A percentile compares a stretch with the other conserved stretches of the same genome.
Evolutionary conservation across 2,113 vertebrate genomes (phyloP).

Genomic region (Prochilodus magdalenae): DNA sequence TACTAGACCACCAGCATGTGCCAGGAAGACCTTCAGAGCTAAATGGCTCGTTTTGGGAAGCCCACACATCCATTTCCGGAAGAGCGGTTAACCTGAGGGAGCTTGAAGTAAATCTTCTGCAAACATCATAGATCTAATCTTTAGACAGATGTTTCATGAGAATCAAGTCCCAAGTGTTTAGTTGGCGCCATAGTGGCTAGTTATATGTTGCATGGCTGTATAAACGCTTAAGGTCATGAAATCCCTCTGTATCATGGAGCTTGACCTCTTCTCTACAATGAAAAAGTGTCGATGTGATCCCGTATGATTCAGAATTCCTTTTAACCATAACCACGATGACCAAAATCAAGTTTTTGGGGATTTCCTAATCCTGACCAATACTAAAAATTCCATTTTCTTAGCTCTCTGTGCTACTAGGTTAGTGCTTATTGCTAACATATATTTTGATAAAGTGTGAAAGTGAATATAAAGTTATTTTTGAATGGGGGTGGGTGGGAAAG

Average conservation of each 20-base stretch:
- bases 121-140: not conserved
- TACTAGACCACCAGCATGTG: not conserved
- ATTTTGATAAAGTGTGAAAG: conserved; percentile 58
- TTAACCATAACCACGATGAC: conserved; percentile 24
- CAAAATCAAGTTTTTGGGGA: conserved; percentile 12
- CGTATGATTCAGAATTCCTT: not conserved
- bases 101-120: not conserved
- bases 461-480: conserved; percentile 70
- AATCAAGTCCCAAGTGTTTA: not conserved
- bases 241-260: not conserved
- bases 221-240: not conserved
- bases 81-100: not conserved
- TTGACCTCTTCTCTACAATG: conserved; percentile 12
- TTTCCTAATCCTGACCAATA: conserved; percentile 46
- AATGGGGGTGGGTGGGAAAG: conserved; percentile 60
- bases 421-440: conserved; percentile 74
- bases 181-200: not conserved
- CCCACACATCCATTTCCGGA: not conserved
- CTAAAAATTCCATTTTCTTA: conserved; percentile 52
- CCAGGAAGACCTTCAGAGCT: not conserved
- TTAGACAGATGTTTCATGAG: not conserved
- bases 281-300: conserved; percentile 4
- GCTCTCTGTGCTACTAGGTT: conserved; percentile 63
- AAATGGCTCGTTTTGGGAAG: not conserved
- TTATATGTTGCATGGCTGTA: not conserved